Evolutionary conservation across 1,140 invertebrate species (phyloP).

Genomic region (Chelonus insularis): DNA sequence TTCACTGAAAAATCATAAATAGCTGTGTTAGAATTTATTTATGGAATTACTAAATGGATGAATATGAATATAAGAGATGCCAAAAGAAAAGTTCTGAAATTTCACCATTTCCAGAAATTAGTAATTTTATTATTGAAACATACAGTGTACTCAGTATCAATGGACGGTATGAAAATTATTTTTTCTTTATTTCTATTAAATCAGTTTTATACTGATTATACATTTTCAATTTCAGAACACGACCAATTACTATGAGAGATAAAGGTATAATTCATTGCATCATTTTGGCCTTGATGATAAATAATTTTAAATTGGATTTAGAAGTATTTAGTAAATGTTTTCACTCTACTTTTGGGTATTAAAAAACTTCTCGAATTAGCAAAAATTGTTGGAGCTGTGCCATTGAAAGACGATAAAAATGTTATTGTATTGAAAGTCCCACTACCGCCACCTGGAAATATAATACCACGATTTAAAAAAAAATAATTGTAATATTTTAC

Average conservation of each 20-base stretch:
- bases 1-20: conserved; percentile 40
- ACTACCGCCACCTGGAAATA: conserved; percentile 43
- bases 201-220: conserved; percentile 14
- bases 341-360: conserved; percentile 36
- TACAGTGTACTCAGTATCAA: conserved; percentile 48
- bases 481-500: no score
- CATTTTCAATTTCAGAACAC: conserved; percentile 46
- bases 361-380: conserved; percentile 58
- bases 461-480: conserved; percentile 35
- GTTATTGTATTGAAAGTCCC: conserved; percentile 53
- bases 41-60: conserved; percentile 52
- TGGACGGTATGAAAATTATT: conserved; percentile 45
- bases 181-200: background rate
- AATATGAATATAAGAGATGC: conserved; percentile 45
- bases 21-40: conserved; percentile 54
- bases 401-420: conserved; percentile 48
- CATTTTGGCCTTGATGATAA: conserved; percentile 52
- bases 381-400: conserved; percentile 50
- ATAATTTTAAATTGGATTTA: conserved; percentile 53
- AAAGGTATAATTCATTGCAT: conserved; percentile 59
- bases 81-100: conserved; percentile 46
- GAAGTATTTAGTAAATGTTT: conserved; percentile 51
- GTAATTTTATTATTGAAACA: conserved; percentile 48
- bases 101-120: conserved; percentile 43
- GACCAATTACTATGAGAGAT: conserved; percentile 56